phyloP scores from a whole-genome alignment of 2,113 vertebrate species.

The Gavialis gangeticus region DNA sequence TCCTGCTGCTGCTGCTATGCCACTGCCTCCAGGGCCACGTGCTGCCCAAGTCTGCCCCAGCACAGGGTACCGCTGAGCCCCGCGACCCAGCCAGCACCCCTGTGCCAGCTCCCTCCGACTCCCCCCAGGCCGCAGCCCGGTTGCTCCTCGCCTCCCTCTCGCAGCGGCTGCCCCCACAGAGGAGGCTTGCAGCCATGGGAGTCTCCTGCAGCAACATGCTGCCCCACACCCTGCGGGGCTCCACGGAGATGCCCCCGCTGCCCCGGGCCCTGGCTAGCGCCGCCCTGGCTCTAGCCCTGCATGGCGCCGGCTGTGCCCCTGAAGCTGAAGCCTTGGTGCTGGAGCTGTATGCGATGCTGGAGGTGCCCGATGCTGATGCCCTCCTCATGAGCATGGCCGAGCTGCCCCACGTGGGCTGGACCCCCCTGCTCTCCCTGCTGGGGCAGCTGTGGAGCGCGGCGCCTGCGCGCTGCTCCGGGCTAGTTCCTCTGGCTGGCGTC shows the following conservation, averaged over 20 bases:
- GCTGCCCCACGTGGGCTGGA: not conserved
- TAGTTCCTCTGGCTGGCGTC: not conserved
- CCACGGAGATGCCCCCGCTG: conserved; percentile 59
- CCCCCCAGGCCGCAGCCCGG: rapidly evolving
- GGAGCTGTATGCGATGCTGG: conserved; percentile 74
- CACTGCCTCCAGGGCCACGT: rapidly evolving
- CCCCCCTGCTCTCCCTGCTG: conserved; percentile 82
- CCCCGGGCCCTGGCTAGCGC: conserved; percentile 82
- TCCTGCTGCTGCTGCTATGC: not conserved
- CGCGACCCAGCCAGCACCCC: too few relatives aligned
- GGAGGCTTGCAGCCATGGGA: rapidly evolving
- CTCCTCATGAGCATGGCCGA: conserved; percentile 78
- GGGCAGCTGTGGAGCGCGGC: conserved; percentile 48
- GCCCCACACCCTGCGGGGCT: conserved; percentile 73
- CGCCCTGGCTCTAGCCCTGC: conserved; percentile 82
- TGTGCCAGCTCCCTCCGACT: not conserved
- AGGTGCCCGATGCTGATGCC: conserved; percentile 64
- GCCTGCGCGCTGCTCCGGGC: conserved; percentile 25
- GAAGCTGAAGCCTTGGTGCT: conserved; percentile 73
- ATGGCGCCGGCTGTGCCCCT: conserved; percentile 73
- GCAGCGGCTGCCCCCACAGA: rapidly evolving
- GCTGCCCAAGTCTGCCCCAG: too few relatives aligned
- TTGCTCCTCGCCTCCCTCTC: not conserved
- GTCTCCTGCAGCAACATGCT: conserved; percentile 77
- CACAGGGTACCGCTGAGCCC: not conserved